phyloP scores from a whole-genome alignment of 2,113 vertebrate species.

The Aleadryas rufinucha region DNA sequence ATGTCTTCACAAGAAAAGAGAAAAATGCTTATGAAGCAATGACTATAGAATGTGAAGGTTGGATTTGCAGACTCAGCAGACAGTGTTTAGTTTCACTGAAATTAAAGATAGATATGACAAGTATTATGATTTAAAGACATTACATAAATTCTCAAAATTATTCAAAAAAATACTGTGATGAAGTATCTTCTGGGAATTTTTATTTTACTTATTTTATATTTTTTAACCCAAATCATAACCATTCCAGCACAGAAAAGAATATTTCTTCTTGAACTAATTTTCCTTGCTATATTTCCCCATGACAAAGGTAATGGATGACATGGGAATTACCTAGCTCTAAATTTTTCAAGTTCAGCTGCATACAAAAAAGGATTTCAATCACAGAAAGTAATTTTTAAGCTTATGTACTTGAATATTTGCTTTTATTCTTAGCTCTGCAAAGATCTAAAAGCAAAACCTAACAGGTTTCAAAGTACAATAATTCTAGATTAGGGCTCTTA shows the following conservation, averaged over 20 bases:
- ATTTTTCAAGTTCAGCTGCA: not conserved
- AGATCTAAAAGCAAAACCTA: not conserved
- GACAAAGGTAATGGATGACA: not conserved
- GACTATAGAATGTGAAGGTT: not conserved
- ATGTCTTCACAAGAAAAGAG: not conserved
- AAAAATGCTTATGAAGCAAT: not conserved
- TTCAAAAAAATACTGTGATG: not conserved
- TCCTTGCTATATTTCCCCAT: not conserved
- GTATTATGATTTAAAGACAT: not conserved
- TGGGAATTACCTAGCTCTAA: not conserved
- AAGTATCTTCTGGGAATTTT: not conserved
- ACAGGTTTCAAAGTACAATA: not conserved
- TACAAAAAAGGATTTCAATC: not conserved
- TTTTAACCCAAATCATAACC: not conserved
- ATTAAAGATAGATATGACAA: not conserved
- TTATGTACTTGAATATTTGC: not conserved
- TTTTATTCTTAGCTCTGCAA: not conserved
- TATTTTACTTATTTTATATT: not conserved
- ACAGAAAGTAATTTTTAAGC: not conserved
- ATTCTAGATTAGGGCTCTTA: not conserved
- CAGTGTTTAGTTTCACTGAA: not conserved
- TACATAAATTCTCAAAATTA: not conserved
- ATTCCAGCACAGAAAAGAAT: not conserved
- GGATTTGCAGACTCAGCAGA: constrained; percentile 11
- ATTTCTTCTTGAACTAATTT: not conserved